Conservation (phyloP, 2,797 vertebrate species). For the Otus scops region DNA sequence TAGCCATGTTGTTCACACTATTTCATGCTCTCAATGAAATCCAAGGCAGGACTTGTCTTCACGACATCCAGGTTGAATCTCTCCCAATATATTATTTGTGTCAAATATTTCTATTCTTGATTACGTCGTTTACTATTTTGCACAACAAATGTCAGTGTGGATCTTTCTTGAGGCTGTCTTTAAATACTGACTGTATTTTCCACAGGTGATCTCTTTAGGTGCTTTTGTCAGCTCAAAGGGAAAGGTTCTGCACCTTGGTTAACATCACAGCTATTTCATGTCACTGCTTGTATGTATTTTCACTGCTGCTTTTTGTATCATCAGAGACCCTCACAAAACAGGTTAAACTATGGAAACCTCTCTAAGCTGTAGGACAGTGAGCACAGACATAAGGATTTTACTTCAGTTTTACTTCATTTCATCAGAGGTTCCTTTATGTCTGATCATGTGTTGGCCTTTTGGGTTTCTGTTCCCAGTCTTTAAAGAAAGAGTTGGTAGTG, state of each 20-base stretch:
- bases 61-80: neutral
- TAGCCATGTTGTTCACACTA: neutral
- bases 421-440: neutral
- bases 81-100: neutral
- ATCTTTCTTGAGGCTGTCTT: neutral
- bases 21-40: neutral
- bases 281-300: neutral
- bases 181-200: neutral
- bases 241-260: neutral
- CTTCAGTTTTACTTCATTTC: neutral
- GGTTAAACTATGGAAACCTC: neutral
- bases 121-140: neutral
- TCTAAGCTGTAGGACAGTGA: neutral
- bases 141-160: neutral
- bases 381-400: neutral
- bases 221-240: neutral
- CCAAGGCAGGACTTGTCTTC: neutral
- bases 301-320: neutral
- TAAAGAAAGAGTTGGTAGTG: neutral
- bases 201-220: neutral
- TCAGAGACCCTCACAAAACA: neutral
- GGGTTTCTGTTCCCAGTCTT: neutral
- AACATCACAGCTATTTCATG: neutral
- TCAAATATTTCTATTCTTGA: neutral
- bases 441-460: neutral